phyloP scores from a whole-genome alignment of 2,113 vertebrate genomes.

The Merops nubicus region DNA sequence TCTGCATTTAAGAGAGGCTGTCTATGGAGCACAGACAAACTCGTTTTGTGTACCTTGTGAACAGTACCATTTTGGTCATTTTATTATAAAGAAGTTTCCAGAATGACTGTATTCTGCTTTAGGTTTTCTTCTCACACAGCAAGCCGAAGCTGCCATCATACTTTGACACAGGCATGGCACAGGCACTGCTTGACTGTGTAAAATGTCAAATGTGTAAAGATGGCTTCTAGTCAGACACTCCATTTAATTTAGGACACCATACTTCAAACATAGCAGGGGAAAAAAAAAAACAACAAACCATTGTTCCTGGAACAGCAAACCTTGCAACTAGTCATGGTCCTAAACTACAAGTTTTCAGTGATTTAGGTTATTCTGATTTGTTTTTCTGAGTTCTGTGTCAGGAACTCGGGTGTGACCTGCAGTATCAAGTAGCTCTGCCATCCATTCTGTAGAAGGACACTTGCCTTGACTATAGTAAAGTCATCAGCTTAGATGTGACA shows the following conservation, averaged over 20 bases:
- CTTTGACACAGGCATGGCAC: neutral
- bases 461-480: neutral
- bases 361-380: neutral
- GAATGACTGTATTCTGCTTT: neutral
- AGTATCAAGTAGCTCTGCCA: neutral
- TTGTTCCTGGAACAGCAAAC: neutral
- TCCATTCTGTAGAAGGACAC: neutral
- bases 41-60: neutral
- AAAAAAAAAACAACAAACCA: neutral
- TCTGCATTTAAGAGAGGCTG: neutral
- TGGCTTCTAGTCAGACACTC: neutral
- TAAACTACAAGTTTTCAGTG: neutral
- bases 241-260: neutral
- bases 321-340: neutral
- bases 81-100: neutral
- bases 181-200: neutral
- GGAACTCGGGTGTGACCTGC: neutral
- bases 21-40: neutral
- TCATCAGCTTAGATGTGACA: neutral
- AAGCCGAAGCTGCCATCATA: neutral
- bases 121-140: neutral
- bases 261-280: neutral
- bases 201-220: neutral
- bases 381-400: neutral
- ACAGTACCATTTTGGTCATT: neutral